Percentiles rank a stretch among this genome's conserved stretches.
phyloP scores from a whole-genome alignment of 2,797 vertebrate genomes.

The Crocodylus rhombifer region DNA sequence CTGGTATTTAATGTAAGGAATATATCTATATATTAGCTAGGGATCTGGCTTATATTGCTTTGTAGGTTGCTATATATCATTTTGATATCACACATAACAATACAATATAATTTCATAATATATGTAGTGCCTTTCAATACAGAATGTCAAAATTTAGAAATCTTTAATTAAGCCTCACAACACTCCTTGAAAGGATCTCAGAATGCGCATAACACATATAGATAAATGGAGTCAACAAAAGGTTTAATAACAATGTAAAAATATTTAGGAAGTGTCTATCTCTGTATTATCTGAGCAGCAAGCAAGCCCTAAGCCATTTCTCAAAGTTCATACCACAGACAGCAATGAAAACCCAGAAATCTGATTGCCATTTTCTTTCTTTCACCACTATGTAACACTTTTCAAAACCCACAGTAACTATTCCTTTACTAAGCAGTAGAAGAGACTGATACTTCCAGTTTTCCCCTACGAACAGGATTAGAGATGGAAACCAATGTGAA shows the following conservation, averaged over 20 bases:
- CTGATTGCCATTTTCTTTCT: neutral
- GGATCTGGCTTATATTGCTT: neutral
- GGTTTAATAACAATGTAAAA: neutral
- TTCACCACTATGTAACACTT: neutral
- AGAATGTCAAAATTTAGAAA: neutral
- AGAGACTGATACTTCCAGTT: neutral
- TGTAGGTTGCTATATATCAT: fast-evolving
- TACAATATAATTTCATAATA: neutral
- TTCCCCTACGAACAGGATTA: neutral
- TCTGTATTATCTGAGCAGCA: neutral
- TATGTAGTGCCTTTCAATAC: neutral
- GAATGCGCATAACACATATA: neutral
- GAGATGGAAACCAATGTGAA: neutral
- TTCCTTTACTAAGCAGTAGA: neutral
- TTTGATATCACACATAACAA: neutral
- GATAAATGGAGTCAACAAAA: neutral
- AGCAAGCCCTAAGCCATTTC: neutral
- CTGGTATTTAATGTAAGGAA: no score
- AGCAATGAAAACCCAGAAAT: neutral
- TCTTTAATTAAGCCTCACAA: neutral
- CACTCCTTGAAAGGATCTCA: neutral
- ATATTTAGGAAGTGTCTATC: neutral
- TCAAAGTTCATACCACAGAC: fast-evolving
- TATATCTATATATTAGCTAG: neutral
- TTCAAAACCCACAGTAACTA: neutral